These are phyloP conservation scores for Oryzaephilus surinamensis DNA, from an alignment of 1,140 invertebrate genomes.

Conservation along the genomic window DNA sequence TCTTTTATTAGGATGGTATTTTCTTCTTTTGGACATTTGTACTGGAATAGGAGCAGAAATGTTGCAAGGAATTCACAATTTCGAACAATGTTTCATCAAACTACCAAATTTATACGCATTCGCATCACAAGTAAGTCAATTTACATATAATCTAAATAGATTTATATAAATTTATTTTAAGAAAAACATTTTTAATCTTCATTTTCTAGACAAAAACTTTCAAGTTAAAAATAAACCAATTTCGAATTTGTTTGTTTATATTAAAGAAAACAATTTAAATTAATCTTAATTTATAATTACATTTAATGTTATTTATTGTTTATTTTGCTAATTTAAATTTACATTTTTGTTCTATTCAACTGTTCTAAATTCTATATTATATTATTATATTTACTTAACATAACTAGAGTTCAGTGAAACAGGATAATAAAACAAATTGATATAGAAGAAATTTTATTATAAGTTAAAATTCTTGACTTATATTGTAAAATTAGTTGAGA, in stretches of 20 bases:
- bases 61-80: constrained; percentile 18
- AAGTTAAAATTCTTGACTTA: too few relatives aligned
- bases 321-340: not conserved
- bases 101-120: constrained; percentile 25
- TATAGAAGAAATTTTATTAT: too few relatives aligned
- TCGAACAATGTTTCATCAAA: constrained; percentile 28
- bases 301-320: too few relatives aligned
- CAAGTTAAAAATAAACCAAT: not conserved
- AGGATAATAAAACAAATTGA: too few relatives aligned
- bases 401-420: too few relatives aligned
- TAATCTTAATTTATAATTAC: not conserved
- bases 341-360: not conserved
- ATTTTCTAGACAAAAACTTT: not conserved
- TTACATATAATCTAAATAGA: too few relatives aligned
- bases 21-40: constrained; percentile 11
- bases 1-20: constrained; percentile 17
- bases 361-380: too few relatives aligned
- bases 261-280: not conserved
- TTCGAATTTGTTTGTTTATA: not conserved
- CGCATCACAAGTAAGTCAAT: constrained; percentile 25
- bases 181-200: too few relatives aligned
- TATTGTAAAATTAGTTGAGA: too few relatives aligned
- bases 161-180: too few relatives aligned
- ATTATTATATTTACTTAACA: too few relatives aligned
- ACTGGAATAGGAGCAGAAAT: constrained; percentile 10